Conservation (phyloP, 1,140 invertebrate species). For the Solenopsis fugax region DNA sequence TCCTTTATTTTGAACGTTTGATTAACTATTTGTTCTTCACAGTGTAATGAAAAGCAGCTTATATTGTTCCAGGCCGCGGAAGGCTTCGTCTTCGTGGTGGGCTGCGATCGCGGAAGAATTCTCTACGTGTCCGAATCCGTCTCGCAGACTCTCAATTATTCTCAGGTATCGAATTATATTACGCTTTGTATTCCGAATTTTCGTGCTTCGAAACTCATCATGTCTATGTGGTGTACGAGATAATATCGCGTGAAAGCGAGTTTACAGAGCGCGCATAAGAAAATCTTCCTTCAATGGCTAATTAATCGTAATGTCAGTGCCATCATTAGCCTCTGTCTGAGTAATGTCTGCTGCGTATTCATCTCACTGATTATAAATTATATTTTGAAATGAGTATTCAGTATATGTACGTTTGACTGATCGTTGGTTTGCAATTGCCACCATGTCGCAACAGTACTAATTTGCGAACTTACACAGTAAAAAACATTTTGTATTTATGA, state of each 20-base stretch:
- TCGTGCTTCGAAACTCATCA: no score
- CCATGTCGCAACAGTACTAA: not conserved
- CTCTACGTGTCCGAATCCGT: slow-evolving; percentile 97
- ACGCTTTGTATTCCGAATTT: not conserved
- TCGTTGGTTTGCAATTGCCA: not conserved
- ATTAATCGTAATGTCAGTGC: slow-evolving; percentile 7
- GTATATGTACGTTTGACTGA: not conserved
- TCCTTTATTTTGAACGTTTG: no score
- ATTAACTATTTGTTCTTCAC: slow-evolving; percentile 62
- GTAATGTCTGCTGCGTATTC: slow-evolving; percentile 16
- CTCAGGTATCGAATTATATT: slow-evolving; percentile 88
- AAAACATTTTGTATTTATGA: no score
- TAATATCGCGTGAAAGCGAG: slow-evolving; percentile 2
- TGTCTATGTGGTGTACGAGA: not conserved
- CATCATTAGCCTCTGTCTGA: slow-evolving; percentile 41
- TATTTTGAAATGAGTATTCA: slow-evolving; percentile 7
- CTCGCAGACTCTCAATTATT: slow-evolving; percentile 93
- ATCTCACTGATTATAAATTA: slow-evolving; percentile 15
- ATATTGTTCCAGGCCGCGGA: slow-evolving; percentile 91
- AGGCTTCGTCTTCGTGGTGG: slow-evolving; percentile 97
- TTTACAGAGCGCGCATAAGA: not conserved
- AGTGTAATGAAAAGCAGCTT: slow-evolving; percentile 64
- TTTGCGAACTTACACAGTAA: not conserved
- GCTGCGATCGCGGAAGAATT: slow-evolving; percentile 96
- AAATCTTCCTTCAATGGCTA: not conserved